These are phyloP conservation scores for Heterodera carotae DNA, from an alignment of 1,140 invertebrate species.

Conservation along the genomic window DNA sequence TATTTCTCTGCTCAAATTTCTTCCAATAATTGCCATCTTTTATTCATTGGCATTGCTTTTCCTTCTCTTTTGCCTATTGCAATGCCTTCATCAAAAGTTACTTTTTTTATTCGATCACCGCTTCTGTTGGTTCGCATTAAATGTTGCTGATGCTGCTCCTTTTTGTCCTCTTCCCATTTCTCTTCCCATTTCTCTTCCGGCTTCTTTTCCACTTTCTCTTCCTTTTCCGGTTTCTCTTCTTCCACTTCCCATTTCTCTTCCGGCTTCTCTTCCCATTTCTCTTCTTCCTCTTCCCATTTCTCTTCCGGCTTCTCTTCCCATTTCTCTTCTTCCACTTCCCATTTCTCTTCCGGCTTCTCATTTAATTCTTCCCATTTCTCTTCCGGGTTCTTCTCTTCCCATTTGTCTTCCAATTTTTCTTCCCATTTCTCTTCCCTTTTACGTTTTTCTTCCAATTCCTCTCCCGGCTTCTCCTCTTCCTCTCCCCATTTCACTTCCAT, in stretches of 20 bases:
- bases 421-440: neutral
- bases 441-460: too few relatives aligned
- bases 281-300: neutral
- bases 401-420: neutral
- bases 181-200: slow-evolving; percentile 7
- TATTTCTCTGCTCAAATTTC: too few relatives aligned
- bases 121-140: neutral
- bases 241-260: slow-evolving; percentile 5
- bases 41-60: too few relatives aligned
- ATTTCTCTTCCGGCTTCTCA: neutral
- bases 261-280: neutral
- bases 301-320: neutral
- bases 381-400: neutral
- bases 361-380: neutral
- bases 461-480: neutral
- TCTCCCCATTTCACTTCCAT: too few relatives aligned
- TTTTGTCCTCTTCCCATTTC: neutral
- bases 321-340: neutral
- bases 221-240: neutral
- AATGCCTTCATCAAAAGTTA: too few relatives aligned
- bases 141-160: neutral
- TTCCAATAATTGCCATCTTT: too few relatives aligned
- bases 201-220: neutral
- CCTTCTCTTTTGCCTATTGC: too few relatives aligned
- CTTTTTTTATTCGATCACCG: too few relatives aligned